Evolutionary conservation across 1,140 invertebrate species (phyloP).

Genomic region (Procambarus virginalis): DNA sequence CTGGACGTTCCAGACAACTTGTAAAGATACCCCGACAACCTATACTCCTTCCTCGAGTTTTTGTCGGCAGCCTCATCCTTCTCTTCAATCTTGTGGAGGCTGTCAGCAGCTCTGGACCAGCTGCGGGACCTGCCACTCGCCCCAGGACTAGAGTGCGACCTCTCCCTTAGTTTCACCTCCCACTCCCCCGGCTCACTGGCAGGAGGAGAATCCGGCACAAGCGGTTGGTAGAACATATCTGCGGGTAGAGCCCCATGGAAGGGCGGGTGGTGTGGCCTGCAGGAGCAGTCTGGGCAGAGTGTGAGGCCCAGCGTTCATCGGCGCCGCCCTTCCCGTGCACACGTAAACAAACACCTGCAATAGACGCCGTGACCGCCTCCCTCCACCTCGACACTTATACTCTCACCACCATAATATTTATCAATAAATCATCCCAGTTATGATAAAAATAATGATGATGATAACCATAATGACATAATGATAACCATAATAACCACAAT

Average conservation of each 20-base stretch:
- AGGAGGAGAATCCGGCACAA: background rate
- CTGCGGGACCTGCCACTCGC: slow-evolving; percentile 7
- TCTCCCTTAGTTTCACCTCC: background rate
- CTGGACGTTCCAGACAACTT: slow-evolving; percentile 9
- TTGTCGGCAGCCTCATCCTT: slow-evolving; percentile 14
- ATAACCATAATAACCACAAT: too few relatives aligned
- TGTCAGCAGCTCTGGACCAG: slow-evolving; percentile 7
- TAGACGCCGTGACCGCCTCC: slow-evolving; percentile 20
- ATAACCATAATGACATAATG: too few relatives aligned
- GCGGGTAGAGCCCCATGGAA: too few relatives aligned
- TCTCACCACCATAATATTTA: too few relatives aligned
- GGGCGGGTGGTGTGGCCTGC: background rate
- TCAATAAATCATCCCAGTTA: too few relatives aligned
- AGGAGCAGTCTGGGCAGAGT: background rate
- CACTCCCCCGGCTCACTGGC: background rate
- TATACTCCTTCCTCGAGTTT: slow-evolving; percentile 41
- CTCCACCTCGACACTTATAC: background rate
- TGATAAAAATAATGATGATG: too few relatives aligned
- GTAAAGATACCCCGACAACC: slow-evolving; percentile 46
- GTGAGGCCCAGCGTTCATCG: background rate
- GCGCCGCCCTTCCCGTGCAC: slow-evolving; percentile 44
- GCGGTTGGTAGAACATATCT: slow-evolving; percentile 9
- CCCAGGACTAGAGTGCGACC: background rate
- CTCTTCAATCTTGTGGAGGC: slow-evolving; percentile 37
- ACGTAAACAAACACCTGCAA: slow-evolving; percentile 62